Evolutionary conservation across 1,140 invertebrate genomes (phyloP), one percentile per base, ranked within the genome.

Genomic region (Macrostomum lignano): DNA sequence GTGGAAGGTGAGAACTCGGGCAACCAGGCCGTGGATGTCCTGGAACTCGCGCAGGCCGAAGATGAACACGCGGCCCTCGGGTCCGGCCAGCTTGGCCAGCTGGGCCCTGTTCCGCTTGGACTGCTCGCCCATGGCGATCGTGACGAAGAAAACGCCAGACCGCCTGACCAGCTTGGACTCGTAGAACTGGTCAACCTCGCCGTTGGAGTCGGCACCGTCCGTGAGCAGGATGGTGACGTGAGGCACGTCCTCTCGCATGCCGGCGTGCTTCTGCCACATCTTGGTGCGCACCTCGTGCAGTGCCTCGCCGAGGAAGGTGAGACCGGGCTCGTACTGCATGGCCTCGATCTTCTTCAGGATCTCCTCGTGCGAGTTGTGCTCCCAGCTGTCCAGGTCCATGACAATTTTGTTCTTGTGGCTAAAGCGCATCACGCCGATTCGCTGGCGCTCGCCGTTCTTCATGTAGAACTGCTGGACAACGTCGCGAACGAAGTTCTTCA

Each of bases 391-490:
- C 15, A 30, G 20, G 6, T 5, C 20, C 6, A 20, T 30, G 13
- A 17, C 15, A 30, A 30, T 20, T 14, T 30, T 14, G 6, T 17
- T 14, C 11, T 30, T 30, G 15, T 30, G 14, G 13, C 20, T 30
- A 20, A 30, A 30, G 7, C 14, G 7, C 11, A 30, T 20, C 15
- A 30, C 28, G 11, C 28, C 20, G 28, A 20, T 20, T 30, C 28
- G 15, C 11, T 30, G 28, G 15, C 20, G 15, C 14, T 14, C 20
- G 7, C 28, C 28, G 20, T 30, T 20, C 6, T 20, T 5, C 6
- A 30, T 9, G 15, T 30, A 14, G 28, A 30, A 30, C 11, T 30
- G 28, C 28, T 30, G 28, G 20, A 30, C 6, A 30, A 30, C 13
- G 15, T 14, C 15, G 13, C 20, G 28, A 17, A 30, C 28, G 20